A percentile compares a stretch with the other conserved stretches of the same genome.
Conservation (phyloP, 2,797 vertebrate genomes). For the Siniperca obscura region DNA sequence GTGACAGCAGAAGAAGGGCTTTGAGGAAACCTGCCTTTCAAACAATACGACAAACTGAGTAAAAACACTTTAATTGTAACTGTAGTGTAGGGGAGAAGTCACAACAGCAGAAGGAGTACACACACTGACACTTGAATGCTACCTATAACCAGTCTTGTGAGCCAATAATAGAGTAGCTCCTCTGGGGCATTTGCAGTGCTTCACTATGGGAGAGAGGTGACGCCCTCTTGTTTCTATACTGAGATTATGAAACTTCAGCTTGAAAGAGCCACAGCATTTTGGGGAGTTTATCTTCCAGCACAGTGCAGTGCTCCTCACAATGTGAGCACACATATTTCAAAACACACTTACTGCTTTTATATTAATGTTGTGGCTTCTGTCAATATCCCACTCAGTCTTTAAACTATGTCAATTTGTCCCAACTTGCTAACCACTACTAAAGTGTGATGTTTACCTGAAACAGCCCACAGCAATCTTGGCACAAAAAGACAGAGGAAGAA, state of each 20-base stretch:
- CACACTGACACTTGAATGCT: background rate
- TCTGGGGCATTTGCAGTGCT: background rate
- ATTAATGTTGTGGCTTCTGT: background rate
- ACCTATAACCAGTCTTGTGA: background rate
- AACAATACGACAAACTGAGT: background rate
- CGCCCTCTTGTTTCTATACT: background rate
- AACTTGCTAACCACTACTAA: slow-evolving; percentile 60
- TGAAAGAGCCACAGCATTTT: background rate
- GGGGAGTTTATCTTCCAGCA: background rate
- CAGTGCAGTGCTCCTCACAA: background rate
- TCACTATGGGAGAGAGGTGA: background rate
- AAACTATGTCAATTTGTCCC: slow-evolving; percentile 65
- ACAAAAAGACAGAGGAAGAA: slow-evolving; percentile 58
- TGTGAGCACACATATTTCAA: background rate
- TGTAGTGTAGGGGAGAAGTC: background rate
- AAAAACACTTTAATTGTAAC: background rate
- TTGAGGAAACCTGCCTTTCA: background rate
- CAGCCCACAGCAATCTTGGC: slow-evolving; percentile 63
- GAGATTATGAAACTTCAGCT: background rate
- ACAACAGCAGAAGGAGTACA: background rate
- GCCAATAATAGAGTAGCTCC: background rate
- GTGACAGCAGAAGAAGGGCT: background rate
- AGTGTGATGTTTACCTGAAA: slow-evolving; percentile 55
- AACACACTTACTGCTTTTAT: background rate
- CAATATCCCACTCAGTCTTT: slow-evolving; percentile 16